Conservation (phyloP, 2,113 vertebrate genomes). For the Clarias gariepinus region DNA sequence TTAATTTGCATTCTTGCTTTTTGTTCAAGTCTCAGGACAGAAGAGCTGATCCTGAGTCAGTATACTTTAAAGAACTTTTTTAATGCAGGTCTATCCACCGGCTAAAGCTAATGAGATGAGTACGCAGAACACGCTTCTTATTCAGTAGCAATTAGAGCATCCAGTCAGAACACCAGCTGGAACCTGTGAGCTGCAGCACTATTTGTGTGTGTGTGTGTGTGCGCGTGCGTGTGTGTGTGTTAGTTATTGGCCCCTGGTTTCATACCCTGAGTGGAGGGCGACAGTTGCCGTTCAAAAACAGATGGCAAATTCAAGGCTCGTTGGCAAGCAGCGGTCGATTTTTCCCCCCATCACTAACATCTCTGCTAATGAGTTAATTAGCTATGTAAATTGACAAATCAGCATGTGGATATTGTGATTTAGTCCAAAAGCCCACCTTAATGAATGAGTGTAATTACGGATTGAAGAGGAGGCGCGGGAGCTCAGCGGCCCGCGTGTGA, state of each 20-base stretch:
- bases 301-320: conserved; percentile 95
- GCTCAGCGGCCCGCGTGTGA: conserved; percentile 64
- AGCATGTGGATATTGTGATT: conserved; percentile 95
- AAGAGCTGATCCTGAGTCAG: neutral
- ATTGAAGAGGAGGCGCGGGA: conserved; percentile 83
- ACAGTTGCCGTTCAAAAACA: conserved; percentile 90
- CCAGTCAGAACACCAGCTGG: conserved; percentile 87
- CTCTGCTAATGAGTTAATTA: conserved; percentile 99
- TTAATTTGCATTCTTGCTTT: neutral
- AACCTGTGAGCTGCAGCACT: conserved; percentile 56
- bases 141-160: conserved; percentile 86
- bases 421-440: conserved; percentile 96
- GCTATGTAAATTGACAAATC: conserved; percentile 99
- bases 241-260: conserved; percentile 38
- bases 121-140: conserved; percentile 75
- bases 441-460: conserved; percentile 98
- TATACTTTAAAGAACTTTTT: conserved; percentile 3
- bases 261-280: conserved; percentile 71
- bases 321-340: conserved; percentile 75
- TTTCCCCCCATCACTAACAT: conserved; percentile 79
- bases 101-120: conserved; percentile 80
- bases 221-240: neutral
- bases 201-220: conserved; percentile 1
- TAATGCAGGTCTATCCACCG: conserved; percentile 55
- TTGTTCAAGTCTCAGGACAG: neutral